Percentiles rank a stretch among this genome's conserved stretches.
phyloP scores from a whole-genome alignment of 2,888 invertebrate genomes.

The Tricholauxania praeusta region DNA sequence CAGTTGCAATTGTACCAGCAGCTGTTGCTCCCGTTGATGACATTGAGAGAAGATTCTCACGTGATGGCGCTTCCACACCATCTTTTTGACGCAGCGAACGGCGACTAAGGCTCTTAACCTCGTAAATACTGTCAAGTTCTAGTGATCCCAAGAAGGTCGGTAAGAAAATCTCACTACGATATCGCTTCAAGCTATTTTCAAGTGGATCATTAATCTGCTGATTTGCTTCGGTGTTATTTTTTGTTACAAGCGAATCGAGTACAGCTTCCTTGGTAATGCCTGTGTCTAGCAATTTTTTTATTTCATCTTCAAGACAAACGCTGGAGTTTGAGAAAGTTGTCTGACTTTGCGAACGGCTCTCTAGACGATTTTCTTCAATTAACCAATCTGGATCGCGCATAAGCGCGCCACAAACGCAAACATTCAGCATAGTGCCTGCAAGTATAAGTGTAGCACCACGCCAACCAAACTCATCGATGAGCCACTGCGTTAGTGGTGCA shows the following conservation, averaged over 20 bases:
- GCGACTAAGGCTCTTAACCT: slow-evolving; percentile 62
- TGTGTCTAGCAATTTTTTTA: slow-evolving; percentile 78
- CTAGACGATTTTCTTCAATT: slow-evolving; percentile 66
- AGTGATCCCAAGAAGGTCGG: slow-evolving; percentile 64
- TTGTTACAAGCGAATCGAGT: slow-evolving; percentile 66
- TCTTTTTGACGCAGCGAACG: slow-evolving; percentile 63
- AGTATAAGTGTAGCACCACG: slow-evolving; percentile 83
- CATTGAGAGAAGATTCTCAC: slow-evolving; percentile 64
- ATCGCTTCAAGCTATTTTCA: slow-evolving; percentile 58
- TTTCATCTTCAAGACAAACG: slow-evolving; percentile 66
- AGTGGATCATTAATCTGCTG: slow-evolving; percentile 65
- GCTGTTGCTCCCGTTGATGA: slow-evolving; percentile 57
- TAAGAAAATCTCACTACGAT: slow-evolving; percentile 65
- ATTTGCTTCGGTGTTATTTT: slow-evolving; percentile 68
- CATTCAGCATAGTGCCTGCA: slow-evolving; percentile 86
- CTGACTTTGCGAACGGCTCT: slow-evolving; percentile 68
- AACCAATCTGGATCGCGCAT: slow-evolving; percentile 91
- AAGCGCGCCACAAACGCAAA: slow-evolving; percentile 86
- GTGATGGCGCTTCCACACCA: slow-evolving; percentile 61
- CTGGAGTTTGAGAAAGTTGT: slow-evolving; percentile 68
- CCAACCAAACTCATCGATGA: slow-evolving; percentile 84
- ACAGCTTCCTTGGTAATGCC: slow-evolving; percentile 70
- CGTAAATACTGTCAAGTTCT: slow-evolving; percentile 63
- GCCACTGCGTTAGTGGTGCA: slow-evolving; percentile 85
- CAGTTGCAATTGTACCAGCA: slow-evolving; percentile 32